Base-by-base conservation (phyloP, 2,888 invertebrate species). In the Latrodectus hesperus region DNA sequence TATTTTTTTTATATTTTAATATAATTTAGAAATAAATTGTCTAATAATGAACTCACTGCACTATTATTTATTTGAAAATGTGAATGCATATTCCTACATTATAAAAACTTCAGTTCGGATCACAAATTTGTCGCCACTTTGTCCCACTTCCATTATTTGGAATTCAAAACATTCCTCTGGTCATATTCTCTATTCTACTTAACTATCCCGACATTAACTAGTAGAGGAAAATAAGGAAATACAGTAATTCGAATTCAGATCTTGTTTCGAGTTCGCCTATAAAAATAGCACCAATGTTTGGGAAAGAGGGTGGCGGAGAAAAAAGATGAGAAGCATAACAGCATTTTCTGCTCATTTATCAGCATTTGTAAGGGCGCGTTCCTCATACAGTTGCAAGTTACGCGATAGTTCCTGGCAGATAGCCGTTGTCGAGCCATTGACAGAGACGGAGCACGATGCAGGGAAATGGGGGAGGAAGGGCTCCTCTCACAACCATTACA, bases 401-500 rank as follows among this genome's bases (percentile, higher is more conserved):
- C 72, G 76, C 65, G 77, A 76, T 75, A 72, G 81, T 77, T 64
- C 22, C 75, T 51, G n/a, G 53, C 72, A 71, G 81, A 77, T 77
- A 81, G 86, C 70, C 70, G 83, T 76, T 71, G 75, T 70, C 74
- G 70, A 67, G 75, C 86, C 81, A 86, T 86, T 86, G 86, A 86
- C 86, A 81, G 76, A 86, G 85, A 80, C 79, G 75, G 75, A 80
- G 80, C 72, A 67, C 38, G n/a, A 52, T n/a, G n/a, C 22, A 38
- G 70, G 16, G 11, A 53, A 26, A 55, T 70, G 38, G 72, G 60
- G 53, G 38, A n/a, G 84, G 75, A 64, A 65, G 60, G 55, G 67
- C 49, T 49, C 67, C 81, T 77, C 81, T 81, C 81, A 86, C 81
- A 86, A 86, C 86, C 86, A 86, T 86, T 86, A 86, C 86, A 86